Evolutionary conservation across 2,113 vertebrate genomes (phyloP), one percentile per base, ranked within the genome.

Genomic region (Capreolus pygargus): DNA sequence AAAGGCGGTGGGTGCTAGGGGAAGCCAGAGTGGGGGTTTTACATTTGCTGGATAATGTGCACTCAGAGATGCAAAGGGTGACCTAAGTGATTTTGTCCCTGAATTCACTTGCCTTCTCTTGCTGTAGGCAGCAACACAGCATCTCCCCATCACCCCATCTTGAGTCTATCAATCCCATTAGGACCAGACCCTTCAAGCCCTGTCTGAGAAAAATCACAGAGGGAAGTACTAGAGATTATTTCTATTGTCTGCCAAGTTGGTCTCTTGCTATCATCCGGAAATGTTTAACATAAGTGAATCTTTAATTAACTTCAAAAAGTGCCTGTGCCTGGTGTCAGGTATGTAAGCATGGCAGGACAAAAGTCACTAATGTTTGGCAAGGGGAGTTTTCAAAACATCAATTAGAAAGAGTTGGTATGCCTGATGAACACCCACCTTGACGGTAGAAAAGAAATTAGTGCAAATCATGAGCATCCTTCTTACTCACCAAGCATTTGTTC

Each of bases 291-390:
- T 54, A 95, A 94, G 13, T 95, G 97, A 98, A 98, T 98, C 94
- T 92, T 98, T 98, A 98, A 98, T 98, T 98, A 98, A 98, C 96
- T 98, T 98, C 64, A 98, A 98, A 98, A 98, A 95, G 86, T 84
- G 83, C 96, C 97, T 97, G 47, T 93, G 91, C 96, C 90, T 94
- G 55, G 95, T 97, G 61, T 92, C 60, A 95, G 98, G 92, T 98
- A 98, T 96, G 97, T 98, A 97, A 98, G 98, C 97, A 95, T 27
- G 95, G 57, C 86, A 97, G 76, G 91, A 93, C 97, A 92, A 98
- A 98, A 98, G 95, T 98, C 90, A 94, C 92, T 92, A 57, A 98
- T 98, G 74, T 97, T 98, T 96, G 86, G 94, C 74, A 97, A 85
- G 39, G 52, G 45, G 61, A 95, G 33, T 91, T 97, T 96, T 98